Evolutionary conservation across 2,113 vertebrate species (phyloP), one percentile per base, ranked within the genome.

Genomic region (Ranitomeya imitator): DNA sequence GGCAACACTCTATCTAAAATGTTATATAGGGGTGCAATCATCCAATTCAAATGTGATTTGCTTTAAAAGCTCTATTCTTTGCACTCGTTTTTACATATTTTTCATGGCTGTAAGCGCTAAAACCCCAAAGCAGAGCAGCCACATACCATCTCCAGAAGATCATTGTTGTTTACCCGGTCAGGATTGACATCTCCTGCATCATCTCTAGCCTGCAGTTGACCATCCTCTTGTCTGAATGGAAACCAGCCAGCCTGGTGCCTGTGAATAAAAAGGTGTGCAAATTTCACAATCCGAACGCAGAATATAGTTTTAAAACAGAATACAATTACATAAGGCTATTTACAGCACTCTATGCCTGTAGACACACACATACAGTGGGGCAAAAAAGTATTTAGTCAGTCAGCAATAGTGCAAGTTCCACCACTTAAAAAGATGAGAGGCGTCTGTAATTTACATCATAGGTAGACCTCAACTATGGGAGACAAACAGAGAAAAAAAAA

Each of bases 221-320:
- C 94, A 83, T 94, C 95, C 90, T 96, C 95, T 90, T 97, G 96
- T 91, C 97, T 96, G 86, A 99, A 98, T 69, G 98, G 98, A 90
- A 99, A 98, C 98, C 97, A 99, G 90, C 97, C 98, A 57, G 97
- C 97, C 91, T 99, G 98, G 90, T 98, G 97, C 90, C 98, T 99
- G 79, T 10, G n/a, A 88, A 88, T 65, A 55, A 60, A 54, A 0
- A 7, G 45, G 71, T 15, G 16, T 45, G 37, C 19, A 74, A 6
- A 2, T 73, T 16, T 73, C 6, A 71, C 12, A 71, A 45, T 45
- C n/a, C 12, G 1, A 12, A 4, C 67, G 26, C 4, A 6, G 10
- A 26, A 71, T 13, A 31, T 71, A 45, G 37, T 45, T 57, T 57
- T 57, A 57, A 57, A 13, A 57, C 55, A 11, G 8, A 13, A 57